phyloP scores from a whole-genome alignment of 2,797 vertebrate species.

The Forpus xanthops region DNA sequence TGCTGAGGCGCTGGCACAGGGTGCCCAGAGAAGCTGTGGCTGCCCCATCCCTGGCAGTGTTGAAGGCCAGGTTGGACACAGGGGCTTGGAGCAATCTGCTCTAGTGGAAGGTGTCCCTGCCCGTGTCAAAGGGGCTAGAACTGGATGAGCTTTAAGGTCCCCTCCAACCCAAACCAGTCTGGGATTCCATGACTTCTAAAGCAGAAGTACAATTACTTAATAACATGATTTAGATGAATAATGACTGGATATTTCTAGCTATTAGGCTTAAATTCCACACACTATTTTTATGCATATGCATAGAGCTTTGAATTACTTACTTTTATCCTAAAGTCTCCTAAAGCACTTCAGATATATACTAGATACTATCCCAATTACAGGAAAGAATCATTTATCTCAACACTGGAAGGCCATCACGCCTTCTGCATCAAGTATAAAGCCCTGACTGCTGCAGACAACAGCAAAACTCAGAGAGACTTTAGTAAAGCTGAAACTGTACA shows the following conservation, averaged over 20 bases:
- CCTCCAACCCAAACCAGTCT: not conserved
- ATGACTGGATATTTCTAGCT: not conserved
- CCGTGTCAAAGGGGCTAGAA: rapidly evolving
- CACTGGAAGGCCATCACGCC: not conserved
- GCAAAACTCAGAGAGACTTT: not conserved
- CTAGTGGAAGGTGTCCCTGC: not conserved
- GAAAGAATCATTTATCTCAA: not conserved
- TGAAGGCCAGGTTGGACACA: too few relatives aligned
- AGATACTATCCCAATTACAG: not conserved
- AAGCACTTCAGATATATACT: not conserved
- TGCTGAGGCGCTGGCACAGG: too few relatives aligned
- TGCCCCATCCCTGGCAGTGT: too few relatives aligned
- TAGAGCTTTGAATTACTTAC: not conserved
- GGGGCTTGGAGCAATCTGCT: too few relatives aligned
- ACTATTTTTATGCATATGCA: not conserved
- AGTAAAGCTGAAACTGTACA: not conserved
- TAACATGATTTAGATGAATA: not conserved
- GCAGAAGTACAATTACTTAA: not conserved
- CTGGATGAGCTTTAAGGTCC: not conserved
- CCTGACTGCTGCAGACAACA: not conserved
- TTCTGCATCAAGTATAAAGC: not conserved
- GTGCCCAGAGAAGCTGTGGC: too few relatives aligned
- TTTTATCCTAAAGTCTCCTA: not conserved
- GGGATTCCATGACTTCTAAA: not conserved
- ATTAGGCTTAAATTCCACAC: not conserved